Evolutionary conservation across 1,140 invertebrate species (phyloP).

Genomic region (Drosophila dunni): DNA sequence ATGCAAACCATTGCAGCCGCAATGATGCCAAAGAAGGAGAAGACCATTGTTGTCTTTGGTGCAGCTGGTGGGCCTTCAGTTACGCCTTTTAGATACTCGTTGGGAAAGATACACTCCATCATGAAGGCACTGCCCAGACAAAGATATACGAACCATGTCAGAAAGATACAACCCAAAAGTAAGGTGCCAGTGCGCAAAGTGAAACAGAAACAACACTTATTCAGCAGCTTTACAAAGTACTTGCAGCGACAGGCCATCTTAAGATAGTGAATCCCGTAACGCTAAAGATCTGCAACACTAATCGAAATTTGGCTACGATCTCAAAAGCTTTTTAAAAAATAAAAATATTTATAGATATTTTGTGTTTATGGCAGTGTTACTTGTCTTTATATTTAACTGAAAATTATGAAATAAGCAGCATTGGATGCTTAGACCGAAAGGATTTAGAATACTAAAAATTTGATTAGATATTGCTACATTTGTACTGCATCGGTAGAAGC

Average conservation of each 20-base stretch:
- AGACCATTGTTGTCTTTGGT: slow-evolving; percentile 70
- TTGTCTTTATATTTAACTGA: background rate
- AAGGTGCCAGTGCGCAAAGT: slow-evolving; percentile 45
- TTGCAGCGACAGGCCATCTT: slow-evolving; percentile 64
- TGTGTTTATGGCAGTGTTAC: background rate
- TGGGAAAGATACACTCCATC: slow-evolving; percentile 70
- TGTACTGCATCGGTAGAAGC: background rate
- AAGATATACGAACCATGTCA: slow-evolving; percentile 64
- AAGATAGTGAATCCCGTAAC: background rate
- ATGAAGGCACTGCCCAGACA: slow-evolving; percentile 63
- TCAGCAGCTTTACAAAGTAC: slow-evolving; percentile 44
- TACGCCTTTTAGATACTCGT: slow-evolving; percentile 45
- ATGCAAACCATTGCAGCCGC: slow-evolving; percentile 51
- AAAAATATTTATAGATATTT: background rate
- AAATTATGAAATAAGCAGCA: background rate
- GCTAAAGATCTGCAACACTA: background rate
- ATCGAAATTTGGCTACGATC: slow-evolving; percentile 9
- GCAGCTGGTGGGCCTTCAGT: slow-evolving; percentile 20
- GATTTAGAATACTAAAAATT: background rate
- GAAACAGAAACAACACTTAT: slow-evolving; percentile 56
- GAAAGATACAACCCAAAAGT: slow-evolving; percentile 62
- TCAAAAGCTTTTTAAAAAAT: background rate
- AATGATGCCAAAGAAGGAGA: slow-evolving; percentile 64
- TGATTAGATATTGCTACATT: background rate
- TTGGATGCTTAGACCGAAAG: slow-evolving; percentile 8